These are phyloP conservation scores for Arctocebus calabarensis DNA, from an alignment of 2,797 vertebrate genomes.

Conservation along the genomic window DNA sequence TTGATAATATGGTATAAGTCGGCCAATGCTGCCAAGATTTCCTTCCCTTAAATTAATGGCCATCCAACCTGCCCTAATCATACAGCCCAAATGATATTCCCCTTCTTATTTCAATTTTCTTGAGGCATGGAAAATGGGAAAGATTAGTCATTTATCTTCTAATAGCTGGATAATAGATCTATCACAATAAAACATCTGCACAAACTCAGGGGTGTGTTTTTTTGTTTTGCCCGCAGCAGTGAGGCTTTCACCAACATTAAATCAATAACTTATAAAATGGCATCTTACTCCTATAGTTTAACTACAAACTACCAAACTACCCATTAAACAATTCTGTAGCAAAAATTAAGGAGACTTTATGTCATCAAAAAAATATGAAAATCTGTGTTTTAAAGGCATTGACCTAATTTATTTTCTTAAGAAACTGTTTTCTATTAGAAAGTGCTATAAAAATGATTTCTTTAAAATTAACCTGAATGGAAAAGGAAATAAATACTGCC, in stretches of 20 bases:
- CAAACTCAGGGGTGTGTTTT: constrained; percentile 91
- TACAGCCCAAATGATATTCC: constrained; percentile 92
- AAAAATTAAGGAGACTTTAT: constrained; percentile 62
- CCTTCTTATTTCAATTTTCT: constrained; percentile 98
- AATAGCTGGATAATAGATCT: constrained; percentile 99
- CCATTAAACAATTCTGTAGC: constrained; percentile 64
- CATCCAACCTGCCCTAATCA: constrained; percentile 96
- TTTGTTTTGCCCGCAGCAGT: constrained; percentile 73
- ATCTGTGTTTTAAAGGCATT: constrained; percentile 53
- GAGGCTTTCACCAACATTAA: constrained; percentile 86
- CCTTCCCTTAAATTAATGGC: constrained; percentile 95
- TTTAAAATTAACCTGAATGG: constrained; percentile 42
- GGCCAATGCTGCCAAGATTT: constrained; percentile 91
- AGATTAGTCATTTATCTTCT: constrained; percentile 99
- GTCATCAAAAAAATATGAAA: constrained; percentile 45
- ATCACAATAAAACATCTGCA: constrained; percentile 99
- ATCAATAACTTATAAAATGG: constrained; percentile 88
- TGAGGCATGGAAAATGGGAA: constrained; percentile 92
- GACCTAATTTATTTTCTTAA: constrained; percentile 50
- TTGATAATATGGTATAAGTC: constrained; percentile 94
- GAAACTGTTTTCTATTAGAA: constrained; percentile 45
- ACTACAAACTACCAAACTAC: constrained; percentile 76
- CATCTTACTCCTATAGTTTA: constrained; percentile 77
- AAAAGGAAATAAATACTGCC: constrained; percentile 59
- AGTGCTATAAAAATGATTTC: constrained; percentile 42